Evolutionary conservation across 2,888 invertebrate genomes (phyloP), one percentile per base, ranked within the genome.

Genomic region (Hofmannophila pseudospretella): DNA sequence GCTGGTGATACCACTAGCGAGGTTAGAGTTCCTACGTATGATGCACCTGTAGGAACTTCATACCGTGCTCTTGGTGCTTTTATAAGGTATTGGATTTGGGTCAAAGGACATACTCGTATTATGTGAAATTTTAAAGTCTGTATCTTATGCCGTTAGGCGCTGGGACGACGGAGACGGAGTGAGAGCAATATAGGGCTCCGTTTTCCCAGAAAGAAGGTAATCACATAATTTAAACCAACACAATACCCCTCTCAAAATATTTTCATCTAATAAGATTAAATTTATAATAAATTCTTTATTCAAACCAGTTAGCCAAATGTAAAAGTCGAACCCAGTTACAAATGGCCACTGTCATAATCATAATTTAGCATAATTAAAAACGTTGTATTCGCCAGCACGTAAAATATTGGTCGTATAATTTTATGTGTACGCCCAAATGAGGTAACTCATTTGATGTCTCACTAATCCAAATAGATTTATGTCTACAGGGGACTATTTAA

Each of bases 21-120:
- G 96, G 96, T 96, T 96, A 95, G 95, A 96, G 96, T 96, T 96
- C 96, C 96, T 96, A 96, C 96, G 95, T 94, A 89, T 82, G 62
- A 82, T 73, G 78, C 82, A 84, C 87, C 88, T 92, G 96, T 96
- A 96, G 96, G 96, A 96, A 96, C 96, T 96, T 96, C 96, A 96
- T 96, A 96, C 96, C 96, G 96, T 96, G 96, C 96, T 96, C 95
- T 96, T 95, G 96, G 92, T n/a, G n/a, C n/a, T n/a, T n/a, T n/a
- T n/a, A n/a, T n/a, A n/a, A n/a, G n/a, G n/a, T n/a, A n/a, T n/a
- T n/a, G n/a, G n/a, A n/a, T n/a, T n/a, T n/a, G n/a, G n/a, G n/a
- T n/a, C n/a, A n/a, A n/a, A n/a, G n/a, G n/a, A n/a, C n/a, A n/a
- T n/a, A n/a, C n/a, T n/a, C n/a, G n/a, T n/a, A n/a, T n/a, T n/a